Conservation (phyloP, 2,888 invertebrate genomes). For the Pimpla rufipes region DNA sequence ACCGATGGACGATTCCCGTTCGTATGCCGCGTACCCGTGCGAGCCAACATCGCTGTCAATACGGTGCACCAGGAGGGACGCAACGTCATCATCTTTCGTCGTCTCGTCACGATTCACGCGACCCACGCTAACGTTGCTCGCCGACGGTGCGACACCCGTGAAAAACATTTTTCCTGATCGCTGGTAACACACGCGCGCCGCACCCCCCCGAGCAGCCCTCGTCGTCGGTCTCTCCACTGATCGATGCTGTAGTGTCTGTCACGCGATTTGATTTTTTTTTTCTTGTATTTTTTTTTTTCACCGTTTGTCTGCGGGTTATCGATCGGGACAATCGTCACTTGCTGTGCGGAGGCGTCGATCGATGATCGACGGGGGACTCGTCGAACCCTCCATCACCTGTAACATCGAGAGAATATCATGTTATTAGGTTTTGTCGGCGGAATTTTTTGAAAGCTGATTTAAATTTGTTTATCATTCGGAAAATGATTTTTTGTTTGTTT, state of each 20-base stretch:
- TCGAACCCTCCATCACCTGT: constrained; percentile 39
- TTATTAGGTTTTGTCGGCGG: too few species aligned
- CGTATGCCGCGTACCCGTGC: constrained; percentile 68
- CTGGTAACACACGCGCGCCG: background rate
- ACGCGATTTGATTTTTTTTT: background rate
- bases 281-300: background rate
- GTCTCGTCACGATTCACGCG: constrained; percentile 62
- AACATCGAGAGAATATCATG: background rate
- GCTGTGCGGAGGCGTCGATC: too few species aligned
- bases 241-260: background rate
- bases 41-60: constrained; percentile 80
- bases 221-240: constrained; percentile 6
- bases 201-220: constrained; percentile 9
- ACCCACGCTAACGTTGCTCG: constrained; percentile 47
- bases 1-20: constrained; percentile 60
- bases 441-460: too few species aligned
- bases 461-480: too few species aligned
- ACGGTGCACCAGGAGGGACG: constrained; percentile 51
- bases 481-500: too few species aligned
- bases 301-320: background rate
- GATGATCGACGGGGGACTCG: too few species aligned
- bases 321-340: background rate
- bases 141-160: constrained; percentile 56
- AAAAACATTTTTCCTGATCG: constrained; percentile 66
- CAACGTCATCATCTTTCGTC: constrained; percentile 60